These are phyloP conservation scores for Sialis lutaria DNA, from an alignment of 2,888 invertebrate species.

Conservation along the genomic window DNA sequence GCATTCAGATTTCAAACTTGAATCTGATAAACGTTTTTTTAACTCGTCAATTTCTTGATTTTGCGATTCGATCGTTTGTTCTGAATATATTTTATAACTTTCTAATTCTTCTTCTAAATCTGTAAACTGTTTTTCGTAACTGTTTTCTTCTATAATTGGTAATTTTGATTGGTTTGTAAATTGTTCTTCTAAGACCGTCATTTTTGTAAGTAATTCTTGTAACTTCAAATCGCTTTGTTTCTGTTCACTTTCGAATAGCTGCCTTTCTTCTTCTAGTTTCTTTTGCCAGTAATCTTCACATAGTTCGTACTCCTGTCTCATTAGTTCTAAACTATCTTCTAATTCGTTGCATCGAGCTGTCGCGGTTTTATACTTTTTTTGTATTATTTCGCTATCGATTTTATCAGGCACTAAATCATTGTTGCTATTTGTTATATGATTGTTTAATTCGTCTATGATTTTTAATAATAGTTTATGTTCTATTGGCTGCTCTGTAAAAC, in stretches of 20 bases:
- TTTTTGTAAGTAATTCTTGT: conserved; percentile 50
- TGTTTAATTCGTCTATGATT: not conserved
- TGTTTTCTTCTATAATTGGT: conserved; percentile 62
- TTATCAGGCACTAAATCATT: conserved; percentile 10
- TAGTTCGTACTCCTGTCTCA: conserved; percentile 62
- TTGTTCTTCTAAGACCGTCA: conserved; percentile 66
- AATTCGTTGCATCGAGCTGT: conserved; percentile 41
- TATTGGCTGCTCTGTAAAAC: too few relatives aligned
- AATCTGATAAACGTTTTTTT: conserved; percentile 4
- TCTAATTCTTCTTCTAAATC: conserved; percentile 55
- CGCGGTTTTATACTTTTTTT: conserved; percentile 22
- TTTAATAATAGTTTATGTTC: too few relatives aligned
- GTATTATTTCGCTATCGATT: not conserved
- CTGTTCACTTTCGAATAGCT: conserved; percentile 57
- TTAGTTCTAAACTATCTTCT: conserved; percentile 53
- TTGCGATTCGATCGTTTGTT: conserved; percentile 33
- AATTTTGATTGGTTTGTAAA: conserved; percentile 38
- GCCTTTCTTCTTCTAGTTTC: conserved; percentile 63
- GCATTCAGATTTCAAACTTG: conserved; percentile 15
- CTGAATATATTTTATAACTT: conserved; percentile 31
- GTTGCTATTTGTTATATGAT: conserved; percentile 4
- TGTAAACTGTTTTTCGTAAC: conserved; percentile 51
- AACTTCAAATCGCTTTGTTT: conserved; percentile 59
- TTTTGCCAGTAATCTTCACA: conserved; percentile 77
- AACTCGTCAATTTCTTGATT: conserved; percentile 35